A percentile compares a stretch with the other conserved stretches of the same genome.
phyloP scores from a whole-genome alignment of 2,888 invertebrate species.

The Meganola albula region DNA sequence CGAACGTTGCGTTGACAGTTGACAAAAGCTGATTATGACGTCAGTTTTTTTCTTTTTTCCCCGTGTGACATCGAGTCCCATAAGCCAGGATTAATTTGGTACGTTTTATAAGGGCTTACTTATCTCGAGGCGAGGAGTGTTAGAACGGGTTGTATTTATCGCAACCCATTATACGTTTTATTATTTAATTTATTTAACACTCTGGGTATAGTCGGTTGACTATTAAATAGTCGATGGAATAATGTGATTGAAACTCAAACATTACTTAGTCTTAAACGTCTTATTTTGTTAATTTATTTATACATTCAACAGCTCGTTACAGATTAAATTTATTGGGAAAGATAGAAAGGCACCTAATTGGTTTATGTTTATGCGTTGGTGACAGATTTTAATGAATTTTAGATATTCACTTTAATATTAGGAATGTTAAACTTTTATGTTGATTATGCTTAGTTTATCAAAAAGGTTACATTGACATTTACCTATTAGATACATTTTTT shows the following conservation, averaged over 20 bases:
- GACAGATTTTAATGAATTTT: no score
- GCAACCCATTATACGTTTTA: constrained; percentile 73
- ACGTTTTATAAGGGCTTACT: constrained; percentile 74
- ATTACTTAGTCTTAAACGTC: constrained; percentile 53
- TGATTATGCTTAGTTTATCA: constrained; percentile 1
- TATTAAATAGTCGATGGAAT: constrained; percentile 71
- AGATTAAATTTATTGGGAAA: constrained; percentile 16
- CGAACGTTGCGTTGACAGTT: constrained; percentile 64
- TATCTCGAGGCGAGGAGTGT: constrained; percentile 65
- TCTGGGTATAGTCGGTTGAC: constrained; percentile 67
- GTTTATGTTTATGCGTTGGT: no score
- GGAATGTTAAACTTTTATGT: no score
- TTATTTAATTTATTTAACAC: constrained; percentile 78
- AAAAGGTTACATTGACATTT: constrained; percentile 12
- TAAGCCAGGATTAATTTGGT: constrained; percentile 73
- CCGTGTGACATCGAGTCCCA: constrained; percentile 55
- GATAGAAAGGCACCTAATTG: constrained; percentile 14
- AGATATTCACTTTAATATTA: no score
- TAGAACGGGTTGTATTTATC: constrained; percentile 73
- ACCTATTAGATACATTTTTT: no score
- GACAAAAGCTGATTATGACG: constrained; percentile 78
- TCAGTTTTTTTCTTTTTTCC: constrained; percentile 63
- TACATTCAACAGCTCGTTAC: constrained; percentile 24
- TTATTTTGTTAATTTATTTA: constrained; percentile 48
- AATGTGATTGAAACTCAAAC: constrained; percentile 66